Percentiles rank a stretch among this genome's conserved stretches.
These are phyloP conservation scores for Elanoides forficatus DNA, from an alignment of 2,113 vertebrate species.

Conservation along the genomic window DNA sequence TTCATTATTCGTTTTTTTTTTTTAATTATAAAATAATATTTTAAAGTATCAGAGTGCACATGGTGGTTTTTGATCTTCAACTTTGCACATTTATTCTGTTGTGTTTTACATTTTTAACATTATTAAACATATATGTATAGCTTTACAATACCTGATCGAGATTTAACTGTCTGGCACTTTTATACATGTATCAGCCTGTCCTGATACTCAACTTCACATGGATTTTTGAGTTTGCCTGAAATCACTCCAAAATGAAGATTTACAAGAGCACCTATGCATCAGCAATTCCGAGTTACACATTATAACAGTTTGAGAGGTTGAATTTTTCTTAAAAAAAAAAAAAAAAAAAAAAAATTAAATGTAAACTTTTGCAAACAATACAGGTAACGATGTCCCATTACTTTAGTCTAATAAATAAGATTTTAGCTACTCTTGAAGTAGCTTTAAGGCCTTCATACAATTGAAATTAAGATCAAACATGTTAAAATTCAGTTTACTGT, in stretches of 20 bases:
- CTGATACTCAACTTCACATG: constrained; percentile 24
- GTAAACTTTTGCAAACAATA: constrained; percentile 67
- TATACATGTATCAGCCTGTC: constrained; percentile 57
- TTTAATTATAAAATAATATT: constrained; percentile 71
- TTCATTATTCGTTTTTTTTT: constrained; percentile 72
- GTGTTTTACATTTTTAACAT: constrained; percentile 71
- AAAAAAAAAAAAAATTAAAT: constrained; percentile 54
- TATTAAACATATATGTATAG: constrained; percentile 73
- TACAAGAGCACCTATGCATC: constrained; percentile 59
- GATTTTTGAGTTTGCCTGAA: constrained; percentile 43
- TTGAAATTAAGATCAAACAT: constrained; percentile 69
- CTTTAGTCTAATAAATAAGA: constrained; percentile 74
- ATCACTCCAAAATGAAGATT: constrained; percentile 54
- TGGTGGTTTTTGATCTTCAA: constrained; percentile 53
- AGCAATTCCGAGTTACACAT: constrained; percentile 15
- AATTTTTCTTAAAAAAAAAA: constrained; percentile 52
- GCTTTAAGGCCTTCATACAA: constrained; percentile 82
- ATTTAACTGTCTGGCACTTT: constrained; percentile 70
- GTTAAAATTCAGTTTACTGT: constrained; percentile 76
- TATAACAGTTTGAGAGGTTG: constrained; percentile 54
- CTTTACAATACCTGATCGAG: constrained; percentile 76
- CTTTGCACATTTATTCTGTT: constrained; percentile 67
- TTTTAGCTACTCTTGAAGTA: constrained; percentile 71
- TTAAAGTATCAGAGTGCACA: constrained; percentile 71
- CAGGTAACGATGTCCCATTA: constrained; percentile 63